These are phyloP conservation scores for Leucoraja ocellata DNA, from an alignment of 2,797 vertebrate genomes.

Conservation along the genomic window DNA sequence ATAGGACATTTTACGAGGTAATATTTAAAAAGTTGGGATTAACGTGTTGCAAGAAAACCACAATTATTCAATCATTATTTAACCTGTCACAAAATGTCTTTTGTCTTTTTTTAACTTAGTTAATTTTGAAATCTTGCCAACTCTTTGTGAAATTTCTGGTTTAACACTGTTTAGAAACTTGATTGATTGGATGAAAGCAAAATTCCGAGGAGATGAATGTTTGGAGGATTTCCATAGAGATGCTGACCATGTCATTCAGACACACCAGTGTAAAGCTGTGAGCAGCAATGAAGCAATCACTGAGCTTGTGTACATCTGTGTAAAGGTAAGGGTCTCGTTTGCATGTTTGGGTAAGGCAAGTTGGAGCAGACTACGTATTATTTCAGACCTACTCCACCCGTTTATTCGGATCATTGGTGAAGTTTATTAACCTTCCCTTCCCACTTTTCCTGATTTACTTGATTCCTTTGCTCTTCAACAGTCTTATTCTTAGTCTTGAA, in stretches of 20 bases:
- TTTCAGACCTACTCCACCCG: too few relatives aligned
- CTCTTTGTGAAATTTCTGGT: not conserved
- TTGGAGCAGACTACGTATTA: too few relatives aligned
- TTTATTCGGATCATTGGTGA: too few relatives aligned
- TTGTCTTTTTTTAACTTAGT: not conserved
- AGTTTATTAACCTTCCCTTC: too few relatives aligned
- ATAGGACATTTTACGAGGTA: not conserved
- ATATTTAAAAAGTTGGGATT: not conserved
- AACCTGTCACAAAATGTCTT: not conserved
- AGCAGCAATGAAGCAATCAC: slow-evolving; percentile 48
- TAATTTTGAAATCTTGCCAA: not conserved
- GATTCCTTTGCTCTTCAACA: too few relatives aligned
- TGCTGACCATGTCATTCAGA: slow-evolving; percentile 60
- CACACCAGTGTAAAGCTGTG: slow-evolving; percentile 62
- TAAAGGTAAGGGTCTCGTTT: slow-evolving; percentile 67
- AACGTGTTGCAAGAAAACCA: not conserved
- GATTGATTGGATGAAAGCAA: slow-evolving; percentile 81
- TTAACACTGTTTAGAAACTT: slow-evolving; percentile 60
- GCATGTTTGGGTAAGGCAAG: not conserved
- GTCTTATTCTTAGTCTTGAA: too few relatives aligned
- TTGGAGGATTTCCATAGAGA: slow-evolving; percentile 41
- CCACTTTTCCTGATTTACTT: too few relatives aligned
- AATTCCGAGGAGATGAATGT: slow-evolving; percentile 60
- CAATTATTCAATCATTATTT: too few relatives aligned
- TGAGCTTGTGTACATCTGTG: slow-evolving; percentile 63